A percentile compares a stretch with the other conserved stretches of the same genome.
phyloP scores from a whole-genome alignment of 1,140 invertebrate species.

The Oedothorax gibbosus region DNA sequence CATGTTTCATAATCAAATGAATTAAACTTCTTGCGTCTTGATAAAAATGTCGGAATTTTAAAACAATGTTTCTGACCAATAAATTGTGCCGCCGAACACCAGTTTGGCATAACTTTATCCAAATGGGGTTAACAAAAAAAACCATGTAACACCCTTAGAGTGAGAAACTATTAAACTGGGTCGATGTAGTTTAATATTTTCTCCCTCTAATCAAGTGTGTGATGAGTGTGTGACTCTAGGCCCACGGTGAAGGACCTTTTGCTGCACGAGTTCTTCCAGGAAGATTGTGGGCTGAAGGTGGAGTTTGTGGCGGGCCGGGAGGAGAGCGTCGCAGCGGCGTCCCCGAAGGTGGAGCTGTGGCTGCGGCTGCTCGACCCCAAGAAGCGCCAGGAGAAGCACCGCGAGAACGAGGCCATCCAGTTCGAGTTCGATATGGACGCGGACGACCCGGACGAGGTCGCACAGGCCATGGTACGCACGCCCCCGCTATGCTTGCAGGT shows the following conservation, averaged over 20 bases:
- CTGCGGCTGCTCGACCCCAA: conserved; percentile 96
- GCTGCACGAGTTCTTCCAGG: conserved; percentile 97
- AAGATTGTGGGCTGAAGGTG: conserved; percentile 93
- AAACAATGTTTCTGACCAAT: too few relatives aligned
- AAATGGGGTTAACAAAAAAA: too few relatives aligned
- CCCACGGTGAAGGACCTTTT: conserved; percentile 94
- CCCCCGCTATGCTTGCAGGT: too few relatives aligned
- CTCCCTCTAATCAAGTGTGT: not conserved
- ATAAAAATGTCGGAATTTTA: too few relatives aligned
- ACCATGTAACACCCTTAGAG: too few relatives aligned
- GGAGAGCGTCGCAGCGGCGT: conserved; percentile 72
- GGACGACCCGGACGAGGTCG: conserved; percentile 95
- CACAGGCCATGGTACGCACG: conserved; percentile 86
- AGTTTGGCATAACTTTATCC: too few relatives aligned
- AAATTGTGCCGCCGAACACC: too few relatives aligned
- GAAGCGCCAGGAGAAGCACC: conserved; percentile 93
- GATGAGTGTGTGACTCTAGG: conserved; percentile 68
- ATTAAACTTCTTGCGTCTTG: too few relatives aligned
- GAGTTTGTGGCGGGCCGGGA: conserved; percentile 85
- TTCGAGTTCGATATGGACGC: conserved; percentile 96
- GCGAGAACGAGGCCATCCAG: conserved; percentile 99
- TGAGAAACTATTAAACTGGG: too few relatives aligned
- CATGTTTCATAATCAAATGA: too few relatives aligned
- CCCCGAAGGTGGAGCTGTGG: conserved; percentile 83
- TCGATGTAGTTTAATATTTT: too few relatives aligned